Evolutionary conservation across 2,888 invertebrate species (phyloP).

Genomic region (Drosophila ezoana): DNA sequence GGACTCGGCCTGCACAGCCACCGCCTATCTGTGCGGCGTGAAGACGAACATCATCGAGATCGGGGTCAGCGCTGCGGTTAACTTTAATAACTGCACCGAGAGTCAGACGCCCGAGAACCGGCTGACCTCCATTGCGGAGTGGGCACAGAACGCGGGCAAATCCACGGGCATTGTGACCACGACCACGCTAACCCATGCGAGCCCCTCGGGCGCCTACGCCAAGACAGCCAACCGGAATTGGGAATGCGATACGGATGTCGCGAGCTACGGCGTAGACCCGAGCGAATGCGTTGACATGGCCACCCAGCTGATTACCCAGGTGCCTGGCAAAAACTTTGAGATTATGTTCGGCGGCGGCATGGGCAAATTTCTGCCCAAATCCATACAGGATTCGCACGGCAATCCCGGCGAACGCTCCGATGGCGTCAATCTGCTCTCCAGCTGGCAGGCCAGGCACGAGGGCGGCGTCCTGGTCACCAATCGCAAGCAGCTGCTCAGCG

Average conservation of each 20-base stretch:
- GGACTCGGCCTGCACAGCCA: constrained; percentile 89
- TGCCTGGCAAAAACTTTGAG: constrained; percentile 89
- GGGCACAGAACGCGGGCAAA: constrained; percentile 88
- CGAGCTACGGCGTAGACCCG: constrained; percentile 30
- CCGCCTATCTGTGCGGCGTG: constrained; percentile 86
- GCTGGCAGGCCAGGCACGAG: constrained; percentile 87
- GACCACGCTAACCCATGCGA: constrained; percentile 91
- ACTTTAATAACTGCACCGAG: constrained; percentile 87
- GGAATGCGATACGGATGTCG: constrained; percentile 88
- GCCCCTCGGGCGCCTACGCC: constrained; percentile 88
- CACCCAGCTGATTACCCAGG: constrained; percentile 88
- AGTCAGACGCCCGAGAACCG: constrained; percentile 87
- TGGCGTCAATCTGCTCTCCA: constrained; percentile 88
- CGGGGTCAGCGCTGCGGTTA: constrained; percentile 89
- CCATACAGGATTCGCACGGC: constrained; percentile 85
- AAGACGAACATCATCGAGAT: constrained; percentile 89
- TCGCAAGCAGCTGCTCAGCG: constrained; percentile 86
- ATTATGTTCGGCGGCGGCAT: constrained; percentile 92
- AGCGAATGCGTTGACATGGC: constrained; percentile 89
- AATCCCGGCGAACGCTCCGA: constrained; percentile 87
- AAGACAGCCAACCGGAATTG: constrained; percentile 89
- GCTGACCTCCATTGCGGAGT: constrained; percentile 88
- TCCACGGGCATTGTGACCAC: constrained; percentile 90
- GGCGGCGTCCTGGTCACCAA: constrained; percentile 87
- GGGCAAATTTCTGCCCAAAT: constrained; percentile 88